phyloP scores from a whole-genome alignment of 1,140 invertebrate species.

The Diabrotica virgifera region DNA sequence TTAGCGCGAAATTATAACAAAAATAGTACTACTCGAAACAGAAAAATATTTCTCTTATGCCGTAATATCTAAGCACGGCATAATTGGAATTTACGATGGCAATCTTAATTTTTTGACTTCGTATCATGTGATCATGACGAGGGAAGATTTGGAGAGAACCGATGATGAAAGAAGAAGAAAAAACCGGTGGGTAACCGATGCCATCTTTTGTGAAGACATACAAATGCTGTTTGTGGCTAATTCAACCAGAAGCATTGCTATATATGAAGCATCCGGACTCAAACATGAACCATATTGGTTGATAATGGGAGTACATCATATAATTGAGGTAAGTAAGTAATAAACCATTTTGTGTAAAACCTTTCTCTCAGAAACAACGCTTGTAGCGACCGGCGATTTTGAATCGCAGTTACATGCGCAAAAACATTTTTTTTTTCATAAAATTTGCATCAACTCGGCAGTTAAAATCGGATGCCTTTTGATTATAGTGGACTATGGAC shows the following conservation, averaged over 20 bases:
- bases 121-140: conserved; percentile 51
- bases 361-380: too few species aligned
- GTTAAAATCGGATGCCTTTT: too few species aligned
- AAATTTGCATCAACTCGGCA: too few species aligned
- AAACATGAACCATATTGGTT: conserved; percentile 53
- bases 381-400: too few species aligned
- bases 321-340: conserved; percentile 46
- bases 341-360: too few species aligned
- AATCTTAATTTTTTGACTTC: conserved; percentile 49
- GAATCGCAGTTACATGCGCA: too few species aligned
- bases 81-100: conserved; percentile 55
- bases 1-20: conserved; percentile 55
- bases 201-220: conserved; percentile 53
- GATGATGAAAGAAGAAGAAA: conserved; percentile 44
- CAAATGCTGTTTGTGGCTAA: conserved; percentile 50
- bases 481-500: too few species aligned
- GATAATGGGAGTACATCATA: conserved; percentile 52
- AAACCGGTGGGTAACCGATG: conserved; percentile 58
- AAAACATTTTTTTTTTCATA: too few species aligned
- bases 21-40: conserved; percentile 53
- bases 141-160: conserved; percentile 41
- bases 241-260: conserved; percentile 53
- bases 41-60: conserved; percentile 56
- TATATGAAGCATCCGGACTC: conserved; percentile 54
- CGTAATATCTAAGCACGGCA: conserved; percentile 53